phyloP scores from a whole-genome alignment of 2,113 vertebrate genomes.

The Cebidichthys violaceus region DNA sequence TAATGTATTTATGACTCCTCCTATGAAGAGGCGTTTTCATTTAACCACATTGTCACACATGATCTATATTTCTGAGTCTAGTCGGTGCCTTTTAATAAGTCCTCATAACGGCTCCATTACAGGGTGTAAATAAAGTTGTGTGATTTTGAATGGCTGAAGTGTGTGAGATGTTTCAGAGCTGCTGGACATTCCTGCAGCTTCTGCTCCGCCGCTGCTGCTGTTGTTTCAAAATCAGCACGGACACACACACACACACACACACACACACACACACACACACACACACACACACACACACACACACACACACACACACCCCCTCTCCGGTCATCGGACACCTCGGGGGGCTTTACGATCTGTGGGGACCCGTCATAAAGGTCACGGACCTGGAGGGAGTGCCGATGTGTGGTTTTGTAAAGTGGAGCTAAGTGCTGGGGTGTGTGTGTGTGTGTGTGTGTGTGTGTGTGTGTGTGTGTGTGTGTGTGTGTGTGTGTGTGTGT shows the following conservation, averaged over 20 bases:
- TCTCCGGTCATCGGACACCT: constrained; percentile 3
- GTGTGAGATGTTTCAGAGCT: neutral
- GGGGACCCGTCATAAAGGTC: constrained; percentile 4
- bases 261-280: no score
- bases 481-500: no score
- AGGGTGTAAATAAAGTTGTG: neutral
- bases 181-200: neutral
- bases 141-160: neutral
- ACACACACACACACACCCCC: neutral
- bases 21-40: no score
- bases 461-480: no score
- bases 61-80: neutral
- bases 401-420: neutral
- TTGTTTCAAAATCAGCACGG: constrained; percentile 14
- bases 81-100: no score
- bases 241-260: no score
- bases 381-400: no score
- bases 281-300: no score
- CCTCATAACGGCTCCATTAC: no score
- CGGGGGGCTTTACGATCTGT: constrained; percentile 15
- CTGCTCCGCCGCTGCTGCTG: neutral
- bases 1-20: no score
- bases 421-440: neutral
- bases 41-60: no score
- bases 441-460: no score